phyloP scores from a whole-genome alignment of 2,888 invertebrate genomes.

The Pogonocherus hispidulus region DNA sequence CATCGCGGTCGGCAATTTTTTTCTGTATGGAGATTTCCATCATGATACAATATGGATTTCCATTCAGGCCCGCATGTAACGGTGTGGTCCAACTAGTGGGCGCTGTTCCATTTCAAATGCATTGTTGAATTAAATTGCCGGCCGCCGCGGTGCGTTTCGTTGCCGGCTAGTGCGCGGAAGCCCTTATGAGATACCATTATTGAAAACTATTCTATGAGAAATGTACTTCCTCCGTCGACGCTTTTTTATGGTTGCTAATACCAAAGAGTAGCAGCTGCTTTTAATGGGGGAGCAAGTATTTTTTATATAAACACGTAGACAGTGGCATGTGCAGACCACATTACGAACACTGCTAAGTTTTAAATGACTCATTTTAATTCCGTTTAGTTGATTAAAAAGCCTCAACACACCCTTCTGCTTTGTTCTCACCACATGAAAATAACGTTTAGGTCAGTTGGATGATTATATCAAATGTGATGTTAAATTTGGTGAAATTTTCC shows the following conservation, averaged over 20 bases:
- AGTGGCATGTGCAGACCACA: slow-evolving; percentile 24
- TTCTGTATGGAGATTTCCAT: no score
- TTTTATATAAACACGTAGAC: slow-evolving; percentile 10
- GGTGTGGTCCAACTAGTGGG: no score
- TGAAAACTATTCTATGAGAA: background rate
- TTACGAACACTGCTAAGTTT: slow-evolving; percentile 15
- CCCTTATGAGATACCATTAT: background rate
- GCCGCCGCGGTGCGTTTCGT: no score
- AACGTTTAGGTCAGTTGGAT: background rate
- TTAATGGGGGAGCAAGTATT: slow-evolving; percentile 2
- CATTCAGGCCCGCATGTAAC: no score
- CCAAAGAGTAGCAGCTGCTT: slow-evolving; percentile 16
- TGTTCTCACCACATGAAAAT: slow-evolving; percentile 4
- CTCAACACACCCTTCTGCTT: background rate
- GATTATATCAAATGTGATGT: background rate
- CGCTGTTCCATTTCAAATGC: no score
- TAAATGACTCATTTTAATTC: slow-evolving; percentile 27
- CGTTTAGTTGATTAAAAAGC: slow-evolving; percentile 26
- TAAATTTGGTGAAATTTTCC: background rate
- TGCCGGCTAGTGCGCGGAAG: no score
- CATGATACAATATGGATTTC: no score
- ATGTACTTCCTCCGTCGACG: background rate
- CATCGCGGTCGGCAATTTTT: no score
- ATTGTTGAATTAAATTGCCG: no score
- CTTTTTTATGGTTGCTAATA: background rate